Evolutionary conservation across 2,888 invertebrate species (phyloP).

Genomic region (Scaptomyza cyrtandrae): DNA sequence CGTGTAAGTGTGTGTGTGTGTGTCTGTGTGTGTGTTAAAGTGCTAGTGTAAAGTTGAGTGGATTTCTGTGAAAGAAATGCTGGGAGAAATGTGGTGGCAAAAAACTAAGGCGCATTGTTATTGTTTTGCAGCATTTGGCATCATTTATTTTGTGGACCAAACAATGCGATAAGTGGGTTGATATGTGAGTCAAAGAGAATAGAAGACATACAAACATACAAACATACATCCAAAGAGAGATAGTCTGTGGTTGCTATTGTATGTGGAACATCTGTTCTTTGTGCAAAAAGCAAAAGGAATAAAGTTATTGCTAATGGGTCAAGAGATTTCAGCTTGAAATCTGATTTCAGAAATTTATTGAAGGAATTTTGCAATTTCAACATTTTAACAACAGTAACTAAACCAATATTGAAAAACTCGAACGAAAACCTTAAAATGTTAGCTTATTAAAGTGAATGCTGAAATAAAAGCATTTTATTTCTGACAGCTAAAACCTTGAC

Average conservation of each 20-base stretch:
- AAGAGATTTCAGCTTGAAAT: constrained; percentile 5
- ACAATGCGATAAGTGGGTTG: constrained; percentile 54
- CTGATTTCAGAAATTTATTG: constrained; percentile 2
- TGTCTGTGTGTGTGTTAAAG: constrained; percentile 15
- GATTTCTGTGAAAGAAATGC: constrained; percentile 65
- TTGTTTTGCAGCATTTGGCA: constrained; percentile 64
- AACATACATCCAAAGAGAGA: neutral
- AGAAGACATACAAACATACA: constrained; percentile 4
- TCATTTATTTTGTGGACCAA: constrained; percentile 63
- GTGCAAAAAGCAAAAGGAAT: constrained; percentile 6
- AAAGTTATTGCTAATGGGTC: constrained; percentile 32
- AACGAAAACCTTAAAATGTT: neutral
- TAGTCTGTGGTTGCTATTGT: constrained; percentile 7
- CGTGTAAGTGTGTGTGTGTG: too few species aligned
- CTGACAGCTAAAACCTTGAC: too few species aligned
- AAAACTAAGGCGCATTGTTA: constrained; percentile 47
- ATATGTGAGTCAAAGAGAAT: constrained; percentile 21
- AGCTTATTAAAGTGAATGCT: neutral
- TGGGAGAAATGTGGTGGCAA: constrained; percentile 37
- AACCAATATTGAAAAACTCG: neutral
- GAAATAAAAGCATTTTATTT: too few species aligned
- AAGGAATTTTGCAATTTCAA: neutral
- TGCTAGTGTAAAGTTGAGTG: constrained; percentile 57
- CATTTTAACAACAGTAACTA: neutral
- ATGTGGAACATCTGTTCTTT: constrained; percentile 28